phyloP scores from a whole-genome alignment of 2,888 invertebrate species.

The Drosophila acutilabella region DNA sequence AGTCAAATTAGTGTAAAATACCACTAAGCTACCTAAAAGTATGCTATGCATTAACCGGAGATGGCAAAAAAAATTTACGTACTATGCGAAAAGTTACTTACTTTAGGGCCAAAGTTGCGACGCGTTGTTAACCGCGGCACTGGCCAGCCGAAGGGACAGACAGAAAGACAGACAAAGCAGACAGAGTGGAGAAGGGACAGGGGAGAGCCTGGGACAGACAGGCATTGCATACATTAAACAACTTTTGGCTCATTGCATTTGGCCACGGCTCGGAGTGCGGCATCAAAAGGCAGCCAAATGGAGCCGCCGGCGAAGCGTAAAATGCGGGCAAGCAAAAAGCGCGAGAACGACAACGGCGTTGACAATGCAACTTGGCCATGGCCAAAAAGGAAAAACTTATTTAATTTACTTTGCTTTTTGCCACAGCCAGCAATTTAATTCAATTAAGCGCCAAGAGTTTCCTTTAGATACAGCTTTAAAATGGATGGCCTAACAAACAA shows the following conservation, averaged over 20 bases:
- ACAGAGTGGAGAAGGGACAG: slow-evolving; percentile 10
- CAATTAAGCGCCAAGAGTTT: slow-evolving; percentile 80
- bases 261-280: slow-evolving; percentile 22
- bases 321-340: slow-evolving; percentile 78
- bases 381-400: slow-evolving; percentile 82
- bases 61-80: slow-evolving; percentile 62
- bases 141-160: slow-evolving; percentile 12
- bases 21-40: slow-evolving; percentile 78
- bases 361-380: slow-evolving; percentile 77
- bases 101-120: slow-evolving; percentile 68
- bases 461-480: slow-evolving; percentile 46
- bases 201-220: slow-evolving; percentile 29
- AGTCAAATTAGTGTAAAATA: slow-evolving; percentile 82
- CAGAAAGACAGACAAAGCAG: background rate
- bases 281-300: slow-evolving; percentile 73
- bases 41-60: slow-evolving; percentile 61
- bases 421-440: slow-evolving; percentile 83
- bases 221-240: slow-evolving; percentile 81
- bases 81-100: slow-evolving; percentile 77
- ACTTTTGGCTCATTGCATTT: slow-evolving; percentile 83
- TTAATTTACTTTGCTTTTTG: slow-evolving; percentile 85
- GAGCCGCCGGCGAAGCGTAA: slow-evolving; percentile 77
- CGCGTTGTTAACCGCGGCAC: slow-evolving; percentile 76
- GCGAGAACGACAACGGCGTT: slow-evolving; percentile 66
- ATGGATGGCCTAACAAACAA: slow-evolving; percentile 48